Percentiles rank a stretch among this genome's conserved stretches.
These are phyloP conservation scores for Tragelaphus strepsiceros DNA, from an alignment of 2,113 vertebrate genomes.

Conservation along the genomic window DNA sequence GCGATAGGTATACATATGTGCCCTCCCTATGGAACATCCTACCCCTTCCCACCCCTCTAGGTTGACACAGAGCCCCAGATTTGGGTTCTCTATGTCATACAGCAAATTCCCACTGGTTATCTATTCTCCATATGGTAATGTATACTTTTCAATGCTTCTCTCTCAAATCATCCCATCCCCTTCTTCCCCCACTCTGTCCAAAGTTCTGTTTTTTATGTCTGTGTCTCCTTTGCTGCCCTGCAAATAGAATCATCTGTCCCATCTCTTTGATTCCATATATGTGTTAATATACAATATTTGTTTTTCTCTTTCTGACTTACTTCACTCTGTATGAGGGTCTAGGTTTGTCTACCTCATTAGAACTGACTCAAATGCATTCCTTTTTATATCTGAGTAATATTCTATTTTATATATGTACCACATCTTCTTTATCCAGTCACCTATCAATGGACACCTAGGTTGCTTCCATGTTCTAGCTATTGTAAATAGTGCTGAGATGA, in stretches of 20 bases:
- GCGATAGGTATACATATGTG: not conserved
- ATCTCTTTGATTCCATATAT: not conserved
- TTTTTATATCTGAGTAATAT: not conserved
- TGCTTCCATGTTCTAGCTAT: not conserved
- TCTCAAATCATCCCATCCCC: not conserved
- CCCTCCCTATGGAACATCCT: not conserved
- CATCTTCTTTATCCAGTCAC: not conserved
- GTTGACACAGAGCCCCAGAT: not conserved
- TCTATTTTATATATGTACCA: not conserved
- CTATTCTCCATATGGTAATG: not conserved
- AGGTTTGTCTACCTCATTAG: not conserved
- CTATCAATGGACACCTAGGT: not conserved
- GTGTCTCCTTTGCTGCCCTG: not conserved
- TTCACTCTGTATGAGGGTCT: not conserved
- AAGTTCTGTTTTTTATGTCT: not conserved
- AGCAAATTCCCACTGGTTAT: not conserved
- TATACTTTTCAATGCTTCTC: not conserved
- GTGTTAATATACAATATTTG: not conserved
- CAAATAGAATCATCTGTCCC: not conserved
- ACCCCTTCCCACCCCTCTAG: not conserved
- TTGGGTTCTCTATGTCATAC: not conserved
- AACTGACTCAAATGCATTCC: not conserved
- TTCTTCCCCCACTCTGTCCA: not conserved
- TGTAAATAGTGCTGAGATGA: not conserved
- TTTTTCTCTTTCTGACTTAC: not conserved